These are phyloP conservation scores for Arenaria interpres DNA, from an alignment of 2,113 vertebrate species.

Conservation along the genomic window DNA sequence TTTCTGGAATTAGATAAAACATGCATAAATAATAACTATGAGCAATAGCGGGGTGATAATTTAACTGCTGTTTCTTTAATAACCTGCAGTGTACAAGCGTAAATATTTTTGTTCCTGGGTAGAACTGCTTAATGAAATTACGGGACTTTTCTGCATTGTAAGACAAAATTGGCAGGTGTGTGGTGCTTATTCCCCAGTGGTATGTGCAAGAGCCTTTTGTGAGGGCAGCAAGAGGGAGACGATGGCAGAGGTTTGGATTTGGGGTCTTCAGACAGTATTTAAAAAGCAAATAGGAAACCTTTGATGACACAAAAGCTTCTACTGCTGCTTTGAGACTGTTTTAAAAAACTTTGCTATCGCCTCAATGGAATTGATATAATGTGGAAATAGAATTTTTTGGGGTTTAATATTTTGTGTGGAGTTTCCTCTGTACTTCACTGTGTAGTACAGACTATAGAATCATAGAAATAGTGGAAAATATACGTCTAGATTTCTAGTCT, in stretches of 20 bases:
- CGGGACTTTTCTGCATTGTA: neutral
- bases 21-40: neutral
- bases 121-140: neutral
- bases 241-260: rapidly evolving
- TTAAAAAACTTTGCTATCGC: neutral
- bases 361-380: neutral
- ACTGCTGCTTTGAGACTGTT: neutral
- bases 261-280: neutral
- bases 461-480: neutral
- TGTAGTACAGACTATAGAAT: neutral
- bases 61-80: neutral
- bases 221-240: rapidly evolving
- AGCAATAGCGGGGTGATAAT: neutral
- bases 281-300: neutral
- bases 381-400: neutral
- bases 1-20: neutral
- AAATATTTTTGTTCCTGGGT: neutral
- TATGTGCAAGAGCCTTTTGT: neutral
- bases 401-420: neutral
- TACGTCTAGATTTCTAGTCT: neutral
- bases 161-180: neutral
- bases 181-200: neutral
- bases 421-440: neutral
- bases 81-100: neutral
- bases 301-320: neutral